Evolutionary conservation across 2,113 vertebrate genomes (phyloP), one percentile per base, ranked within the genome.

Genomic region (Steatornis caripensis): DNA sequence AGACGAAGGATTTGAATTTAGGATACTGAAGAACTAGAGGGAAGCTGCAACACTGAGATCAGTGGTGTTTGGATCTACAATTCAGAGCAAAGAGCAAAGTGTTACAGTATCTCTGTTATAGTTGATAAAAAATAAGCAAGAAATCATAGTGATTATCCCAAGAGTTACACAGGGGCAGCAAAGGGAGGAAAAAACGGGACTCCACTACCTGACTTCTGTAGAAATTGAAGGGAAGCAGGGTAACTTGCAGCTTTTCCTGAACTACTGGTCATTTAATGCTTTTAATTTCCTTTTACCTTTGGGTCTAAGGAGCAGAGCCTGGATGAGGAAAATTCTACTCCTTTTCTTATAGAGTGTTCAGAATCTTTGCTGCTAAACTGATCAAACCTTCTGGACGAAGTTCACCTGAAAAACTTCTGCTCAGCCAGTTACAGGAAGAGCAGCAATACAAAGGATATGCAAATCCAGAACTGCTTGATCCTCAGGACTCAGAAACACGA

Each of bases 261-360:
- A 30, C 23, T 41, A 26, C 14, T 37, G 48, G 11, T 53, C 2
- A 0, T 2, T n/a, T 16, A 14, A 14, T 51, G 16, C 12, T 79
- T 79, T 79, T 53, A 26, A 51, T 79, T 79, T 76, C 14, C 10
- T 71, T 87, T 79, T 32, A 11, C 10, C 34, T 80, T 75, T 1
- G 1, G 21, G 39, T 86, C 45, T 77, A 77, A 84, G 36, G 12
- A 80, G 5, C 14, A 85, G 36, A 82, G 26, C 29, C 27, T 57
- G 58, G 12, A 2, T 74, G 55, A 49, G 15, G 29, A 62, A 89
- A 88, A 29, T 5, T 18, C 36, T 49, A 4, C 12, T 90, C 29
- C 36, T 91, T 84, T 61, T 48, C 58, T 79, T 68, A 62, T 24
- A 62, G 23, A 15, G 21, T 71, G 5, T 26, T 62, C 29, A 75